Evolutionary conservation across 2,888 invertebrate genomes (phyloP).

Genomic region (Rhopalosiphum nymphaeae): DNA sequence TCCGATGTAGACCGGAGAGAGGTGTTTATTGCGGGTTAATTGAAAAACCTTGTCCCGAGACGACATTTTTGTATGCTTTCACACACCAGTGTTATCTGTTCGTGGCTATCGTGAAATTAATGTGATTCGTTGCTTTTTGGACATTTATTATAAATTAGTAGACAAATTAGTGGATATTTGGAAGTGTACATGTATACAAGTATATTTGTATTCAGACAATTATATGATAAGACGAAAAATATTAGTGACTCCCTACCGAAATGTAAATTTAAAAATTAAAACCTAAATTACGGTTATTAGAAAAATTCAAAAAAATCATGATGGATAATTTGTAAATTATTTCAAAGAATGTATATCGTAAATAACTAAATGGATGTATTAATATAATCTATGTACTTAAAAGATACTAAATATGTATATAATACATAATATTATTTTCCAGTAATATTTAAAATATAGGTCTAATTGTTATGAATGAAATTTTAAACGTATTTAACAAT

Average conservation of each 20-base stretch:
- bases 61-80: conserved; percentile 61
- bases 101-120: conserved; percentile 52
- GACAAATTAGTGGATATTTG: conserved; percentile 55
- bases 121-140: conserved; percentile 60
- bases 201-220: conserved; percentile 16
- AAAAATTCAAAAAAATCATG: neutral
- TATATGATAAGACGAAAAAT: conserved; percentile 38
- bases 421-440: neutral
- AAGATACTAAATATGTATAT: neutral
- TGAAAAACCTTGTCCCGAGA: conserved; percentile 64
- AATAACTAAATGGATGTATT: neutral
- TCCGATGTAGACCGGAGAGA: conserved; percentile 47
- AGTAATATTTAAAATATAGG: neutral
- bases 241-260: neutral
- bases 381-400: neutral
- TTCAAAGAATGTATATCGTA: neutral
- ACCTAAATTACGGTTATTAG: neutral
- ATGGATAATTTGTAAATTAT: neutral
- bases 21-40: conserved; percentile 63
- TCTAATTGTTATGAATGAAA: neutral
- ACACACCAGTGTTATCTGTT: conserved; percentile 60
- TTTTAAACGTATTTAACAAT: neutral
- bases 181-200: conserved; percentile 11
- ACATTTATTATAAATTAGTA: conserved; percentile 60
- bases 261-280: conserved; percentile 6